These are phyloP conservation scores for Tribolium madens DNA, from an alignment of 1,140 invertebrate species.

Conservation along the genomic window DNA sequence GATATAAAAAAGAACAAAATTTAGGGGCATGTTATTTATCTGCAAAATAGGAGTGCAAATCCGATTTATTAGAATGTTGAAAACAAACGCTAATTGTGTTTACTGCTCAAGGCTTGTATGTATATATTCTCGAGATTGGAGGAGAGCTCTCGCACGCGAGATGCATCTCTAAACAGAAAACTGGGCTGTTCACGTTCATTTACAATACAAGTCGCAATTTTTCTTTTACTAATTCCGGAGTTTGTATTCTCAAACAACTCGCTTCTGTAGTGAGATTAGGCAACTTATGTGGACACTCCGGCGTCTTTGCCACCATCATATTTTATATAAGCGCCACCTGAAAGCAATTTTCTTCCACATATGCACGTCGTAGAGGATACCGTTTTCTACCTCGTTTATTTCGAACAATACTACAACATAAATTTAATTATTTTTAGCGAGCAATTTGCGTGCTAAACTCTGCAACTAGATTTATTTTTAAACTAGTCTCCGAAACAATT, in stretches of 20 bases:
- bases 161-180: constrained; percentile 56
- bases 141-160: constrained; percentile 53
- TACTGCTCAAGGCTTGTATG: constrained; percentile 56
- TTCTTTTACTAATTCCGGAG: constrained; percentile 59
- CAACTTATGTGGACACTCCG: constrained; percentile 46
- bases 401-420: constrained; percentile 34
- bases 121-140: constrained; percentile 58
- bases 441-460: constrained; percentile 18
- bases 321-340: constrained; percentile 33
- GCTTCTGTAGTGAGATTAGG: constrained; percentile 42
- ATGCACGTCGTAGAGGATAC: constrained; percentile 2
- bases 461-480: constrained; percentile 17
- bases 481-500: neutral
- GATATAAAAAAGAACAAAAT: constrained; percentile 38
- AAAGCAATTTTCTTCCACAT: constrained; percentile 33
- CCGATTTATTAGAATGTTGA: constrained; percentile 61
- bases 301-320: constrained; percentile 37
- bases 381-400: constrained; percentile 21
- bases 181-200: constrained; percentile 54
- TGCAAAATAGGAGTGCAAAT: constrained; percentile 58
- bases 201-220: constrained; percentile 57
- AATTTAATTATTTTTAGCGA: constrained; percentile 39
- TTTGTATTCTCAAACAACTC: constrained; percentile 59
- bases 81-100: constrained; percentile 63
- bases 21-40: constrained; percentile 57